Percentiles rank a stretch among this genome's conserved stretches.
These are phyloP conservation scores for human (Homo sapiens) DNA, from an alignment of 2,113 vertebrate genomes.

Conservation along the genomic window GRCh38 chrX:131363001-131363500, in stretches of 20 bases:
- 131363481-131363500: background rate
- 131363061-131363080: slow-evolving; percentile 47
- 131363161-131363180: slow-evolving; percentile 31
- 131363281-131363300: slow-evolving; percentile 64
- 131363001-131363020: slow-evolving; percentile 71
- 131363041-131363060: slow-evolving; percentile 70
- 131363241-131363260: slow-evolving; percentile 63
- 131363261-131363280: slow-evolving; percentile 35
- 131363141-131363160: slow-evolving; percentile 63
- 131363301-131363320: slow-evolving; percentile 54
- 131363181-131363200: slow-evolving; percentile 42
- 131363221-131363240: slow-evolving; percentile 55
- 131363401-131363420: slow-evolving; percentile 39
- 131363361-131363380: slow-evolving; percentile 37
- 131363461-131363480: background rate
- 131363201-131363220: slow-evolving; percentile 55
- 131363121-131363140: slow-evolving; percentile 63
- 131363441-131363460: background rate
- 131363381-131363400: slow-evolving; percentile 42
- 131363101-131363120: slow-evolving; percentile 41
- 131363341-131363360: slow-evolving; percentile 44
- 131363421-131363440: slow-evolving; percentile 54
- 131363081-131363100: slow-evolving; percentile 40
- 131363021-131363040: slow-evolving; percentile 59
- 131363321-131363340: slow-evolving; percentile 53